phyloP scores from a whole-genome alignment of 2,797 vertebrate genomes.

The Phalanger gymnotis region DNA sequence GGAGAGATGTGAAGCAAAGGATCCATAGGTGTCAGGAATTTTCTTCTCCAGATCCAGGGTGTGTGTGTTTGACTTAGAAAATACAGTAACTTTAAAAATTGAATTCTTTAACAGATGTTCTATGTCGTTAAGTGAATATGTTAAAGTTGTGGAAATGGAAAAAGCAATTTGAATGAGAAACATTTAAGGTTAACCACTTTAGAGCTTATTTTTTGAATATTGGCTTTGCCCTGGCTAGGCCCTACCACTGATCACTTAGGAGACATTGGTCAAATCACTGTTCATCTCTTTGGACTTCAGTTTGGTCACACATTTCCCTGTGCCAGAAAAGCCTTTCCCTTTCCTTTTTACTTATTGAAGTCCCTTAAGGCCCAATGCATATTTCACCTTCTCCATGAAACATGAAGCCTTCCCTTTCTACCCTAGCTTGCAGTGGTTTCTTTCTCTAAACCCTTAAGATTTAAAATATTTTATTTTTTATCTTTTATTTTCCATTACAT shows the following conservation, averaged over 20 bases:
- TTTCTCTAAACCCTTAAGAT: not conserved
- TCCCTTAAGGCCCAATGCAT: not conserved
- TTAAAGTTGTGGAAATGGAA: not conserved
- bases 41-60: not conserved
- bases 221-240: not conserved
- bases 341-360: not conserved
- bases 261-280: not conserved
- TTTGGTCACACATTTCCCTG: not conserved
- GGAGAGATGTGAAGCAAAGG: not conserved
- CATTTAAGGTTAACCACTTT: not conserved
- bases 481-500: not conserved
- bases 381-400: not conserved
- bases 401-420: not conserved
- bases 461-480: not conserved
- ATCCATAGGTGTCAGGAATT: not conserved
- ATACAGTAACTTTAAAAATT: not conserved
- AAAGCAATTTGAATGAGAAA: not conserved
- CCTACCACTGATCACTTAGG: not conserved
- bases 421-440: not conserved
- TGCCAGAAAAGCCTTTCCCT: not conserved
- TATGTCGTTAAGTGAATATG: not conserved
- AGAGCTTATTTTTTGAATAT: not conserved
- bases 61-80: not conserved
- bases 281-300: not conserved
- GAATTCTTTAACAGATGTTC: not conserved